These are phyloP conservation scores for Urechis unicinctus DNA, from an alignment of 2,888 invertebrate species.

Conservation along the genomic window DNA sequence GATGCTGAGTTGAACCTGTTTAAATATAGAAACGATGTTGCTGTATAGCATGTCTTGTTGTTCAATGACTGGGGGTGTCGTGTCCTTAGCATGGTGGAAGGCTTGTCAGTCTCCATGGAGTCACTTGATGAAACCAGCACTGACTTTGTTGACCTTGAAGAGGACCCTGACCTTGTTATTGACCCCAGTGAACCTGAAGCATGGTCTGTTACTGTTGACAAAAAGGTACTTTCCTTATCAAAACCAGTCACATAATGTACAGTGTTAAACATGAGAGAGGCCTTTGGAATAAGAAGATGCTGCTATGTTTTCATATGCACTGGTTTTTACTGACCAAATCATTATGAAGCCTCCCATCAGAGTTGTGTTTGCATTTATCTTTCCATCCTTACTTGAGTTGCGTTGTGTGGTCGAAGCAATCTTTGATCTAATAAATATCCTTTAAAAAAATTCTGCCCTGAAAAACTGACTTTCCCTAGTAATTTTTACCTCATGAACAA, in stretches of 20 bases:
- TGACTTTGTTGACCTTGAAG: neutral
- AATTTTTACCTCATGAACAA: too few species aligned
- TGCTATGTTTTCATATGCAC: neutral
- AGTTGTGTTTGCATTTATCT: too few species aligned
- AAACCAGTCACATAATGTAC: neutral
- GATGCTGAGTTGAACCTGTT: too few species aligned
- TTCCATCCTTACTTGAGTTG: too few species aligned
- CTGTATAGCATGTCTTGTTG: too few species aligned
- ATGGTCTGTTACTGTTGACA: slow-evolving; percentile 86
- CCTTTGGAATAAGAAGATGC: neutral
- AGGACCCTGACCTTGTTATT: neutral
- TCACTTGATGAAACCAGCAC: slow-evolving; percentile 44
- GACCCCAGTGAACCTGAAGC: slow-evolving; percentile 76
- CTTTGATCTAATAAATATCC: too few species aligned
- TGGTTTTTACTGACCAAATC: neutral
- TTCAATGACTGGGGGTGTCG: neutral
- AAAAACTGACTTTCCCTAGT: too few species aligned
- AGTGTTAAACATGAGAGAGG: neutral
- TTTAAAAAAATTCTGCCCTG: too few species aligned
- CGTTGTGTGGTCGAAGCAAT: too few species aligned
- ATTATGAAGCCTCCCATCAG: slow-evolving; percentile 15
- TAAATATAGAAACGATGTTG: too few species aligned
- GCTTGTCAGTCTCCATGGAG: slow-evolving; percentile 48
- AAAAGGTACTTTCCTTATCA: slow-evolving; percentile 54
- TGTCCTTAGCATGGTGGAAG: slow-evolving; percentile 41